A percentile compares a stretch with the other conserved stretches of the same genome.
Evolutionary conservation across 2,888 invertebrate genomes (phyloP).

Genomic region (Himalopsyche tibetana): DNA sequence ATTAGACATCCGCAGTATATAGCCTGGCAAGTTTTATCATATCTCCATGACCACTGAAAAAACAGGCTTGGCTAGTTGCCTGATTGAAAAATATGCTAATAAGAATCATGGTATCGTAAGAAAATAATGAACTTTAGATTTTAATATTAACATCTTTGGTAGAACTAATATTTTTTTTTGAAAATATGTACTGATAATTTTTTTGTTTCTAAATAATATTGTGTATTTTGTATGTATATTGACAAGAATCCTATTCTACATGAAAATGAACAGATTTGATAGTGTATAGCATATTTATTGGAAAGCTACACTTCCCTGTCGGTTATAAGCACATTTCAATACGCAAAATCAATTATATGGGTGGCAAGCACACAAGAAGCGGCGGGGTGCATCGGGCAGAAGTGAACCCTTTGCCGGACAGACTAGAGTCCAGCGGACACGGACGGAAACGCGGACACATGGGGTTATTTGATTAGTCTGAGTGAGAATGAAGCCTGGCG

Average conservation of each 20-base stretch:
- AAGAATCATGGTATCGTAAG: too few species aligned
- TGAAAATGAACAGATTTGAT: neutral
- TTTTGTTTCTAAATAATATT: too few species aligned
- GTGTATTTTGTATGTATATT: too few species aligned
- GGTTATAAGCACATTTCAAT: slow-evolving; percentile 64
- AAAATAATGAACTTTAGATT: too few species aligned
- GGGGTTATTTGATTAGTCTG: slow-evolving; percentile 78
- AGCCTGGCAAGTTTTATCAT: too few species aligned
- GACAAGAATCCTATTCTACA: neutral
- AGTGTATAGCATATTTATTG: neutral
- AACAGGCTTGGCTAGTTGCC: too few species aligned
- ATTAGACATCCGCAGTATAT: too few species aligned
- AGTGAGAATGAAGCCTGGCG: slow-evolving; percentile 78
- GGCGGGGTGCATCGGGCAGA: slow-evolving; percentile 36
- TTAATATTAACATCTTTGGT: too few species aligned
- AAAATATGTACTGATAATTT: too few species aligned
- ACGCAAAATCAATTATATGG: slow-evolving; percentile 66
- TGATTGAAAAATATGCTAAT: too few species aligned
- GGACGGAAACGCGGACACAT: slow-evolving; percentile 57
- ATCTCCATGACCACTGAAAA: too few species aligned
- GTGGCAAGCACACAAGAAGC: slow-evolving; percentile 56
- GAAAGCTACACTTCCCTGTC: slow-evolving; percentile 17
- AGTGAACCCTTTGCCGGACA: slow-evolving; percentile 55
- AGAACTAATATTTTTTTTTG: too few species aligned
- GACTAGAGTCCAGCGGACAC: slow-evolving; percentile 44